Evolutionary conservation across 2,888 invertebrate species (phyloP).

Genomic region (Glyphotaelius pellucidus): DNA sequence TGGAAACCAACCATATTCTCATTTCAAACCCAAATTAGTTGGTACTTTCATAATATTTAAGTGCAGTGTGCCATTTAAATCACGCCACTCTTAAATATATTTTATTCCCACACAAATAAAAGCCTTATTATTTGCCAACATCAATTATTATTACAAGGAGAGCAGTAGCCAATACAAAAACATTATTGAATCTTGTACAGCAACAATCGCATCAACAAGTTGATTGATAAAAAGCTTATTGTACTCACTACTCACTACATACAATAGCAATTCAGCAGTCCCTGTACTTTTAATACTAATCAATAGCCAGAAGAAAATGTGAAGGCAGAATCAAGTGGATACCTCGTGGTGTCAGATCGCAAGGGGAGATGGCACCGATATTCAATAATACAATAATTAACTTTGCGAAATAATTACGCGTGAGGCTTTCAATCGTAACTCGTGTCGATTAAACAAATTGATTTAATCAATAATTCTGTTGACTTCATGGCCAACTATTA

Average conservation of each 20-base stretch:
- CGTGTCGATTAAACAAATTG: constrained; percentile 16
- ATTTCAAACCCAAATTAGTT: too few species aligned
- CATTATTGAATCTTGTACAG: background rate
- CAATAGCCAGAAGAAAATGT: constrained; percentile 4
- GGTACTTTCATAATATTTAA: background rate
- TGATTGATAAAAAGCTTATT: background rate
- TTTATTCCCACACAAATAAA: background rate
- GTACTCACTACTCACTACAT: background rate
- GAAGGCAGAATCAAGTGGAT: background rate
- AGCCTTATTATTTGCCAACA: background rate
- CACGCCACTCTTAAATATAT: background rate
- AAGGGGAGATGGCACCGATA: background rate
- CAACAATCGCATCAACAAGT: background rate
- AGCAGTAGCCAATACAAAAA: background rate
- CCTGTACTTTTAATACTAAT: background rate
- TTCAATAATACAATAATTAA: constrained; percentile 11
- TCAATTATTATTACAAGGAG: background rate
- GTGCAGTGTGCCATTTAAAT: background rate
- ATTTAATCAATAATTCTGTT: constrained; percentile 33
- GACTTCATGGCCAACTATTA: constrained; percentile 13
- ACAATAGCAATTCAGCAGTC: background rate
- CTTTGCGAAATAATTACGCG: constrained; percentile 5
- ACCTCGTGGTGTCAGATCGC: background rate
- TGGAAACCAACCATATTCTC: too few species aligned
- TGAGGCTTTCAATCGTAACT: background rate